Evolutionary conservation across 2,797 vertebrate genomes (phyloP).

Genomic region (Trichosurus vulpecula): DNA sequence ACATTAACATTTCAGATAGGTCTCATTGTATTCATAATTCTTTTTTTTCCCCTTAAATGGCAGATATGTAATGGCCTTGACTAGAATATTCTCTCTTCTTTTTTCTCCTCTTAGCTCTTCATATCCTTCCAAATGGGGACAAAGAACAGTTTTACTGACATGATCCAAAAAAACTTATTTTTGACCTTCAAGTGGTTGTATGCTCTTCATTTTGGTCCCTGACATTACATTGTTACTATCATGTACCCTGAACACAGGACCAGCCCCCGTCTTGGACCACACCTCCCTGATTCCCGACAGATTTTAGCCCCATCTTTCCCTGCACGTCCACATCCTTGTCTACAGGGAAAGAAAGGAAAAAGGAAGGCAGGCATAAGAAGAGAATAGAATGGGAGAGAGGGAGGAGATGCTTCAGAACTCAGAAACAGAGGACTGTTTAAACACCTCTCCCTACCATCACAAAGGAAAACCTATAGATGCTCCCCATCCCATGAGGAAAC

Average conservation of each 20-base stretch:
- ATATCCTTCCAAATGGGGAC: conserved; percentile 55
- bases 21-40: too few species aligned
- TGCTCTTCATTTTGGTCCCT: neutral
- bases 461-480: neutral
- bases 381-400: neutral
- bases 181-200: neutral
- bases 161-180: neutral
- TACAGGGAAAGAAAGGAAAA: neutral
- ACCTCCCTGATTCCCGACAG: neutral
- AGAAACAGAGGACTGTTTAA: neutral
- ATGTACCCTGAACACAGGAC: neutral
- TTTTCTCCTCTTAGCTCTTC: neutral
- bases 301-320: neutral
- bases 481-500: neutral
- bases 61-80: neutral
- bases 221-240: neutral
- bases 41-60: neutral
- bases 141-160: conserved; percentile 23
- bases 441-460: neutral
- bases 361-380: too few species aligned
- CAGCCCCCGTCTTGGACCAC: neutral
- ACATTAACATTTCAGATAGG: too few species aligned
- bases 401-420: neutral
- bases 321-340: neutral
- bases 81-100: neutral